Evolutionary conservation across 2,888 invertebrate genomes (phyloP), one percentile per base, ranked within the genome.

Genomic region (Melinaea marsaeus): DNA sequence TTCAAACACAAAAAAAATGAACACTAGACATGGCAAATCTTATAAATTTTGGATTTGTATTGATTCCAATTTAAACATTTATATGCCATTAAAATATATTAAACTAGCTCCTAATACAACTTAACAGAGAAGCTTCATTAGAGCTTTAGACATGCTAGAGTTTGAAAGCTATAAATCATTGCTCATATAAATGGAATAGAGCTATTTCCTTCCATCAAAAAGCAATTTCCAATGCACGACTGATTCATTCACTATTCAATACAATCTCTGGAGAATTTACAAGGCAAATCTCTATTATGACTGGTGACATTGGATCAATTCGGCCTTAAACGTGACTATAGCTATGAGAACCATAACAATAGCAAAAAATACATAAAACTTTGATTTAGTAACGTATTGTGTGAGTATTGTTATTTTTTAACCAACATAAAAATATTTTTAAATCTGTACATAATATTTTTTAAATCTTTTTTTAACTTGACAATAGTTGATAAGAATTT

Each of bases 191-290:
- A 51, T 51, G 32, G 32, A 32, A 32, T 51, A 22, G 32, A 51
- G 45, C 58, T 51, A 62, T 62, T 65, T 63, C 42, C 46, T 55
- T 51, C 48, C 35, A 64, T 62, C 57, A 62, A 62, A 60, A 55
- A 58, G 48, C 13, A 57, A 56, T 61, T 54, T 57, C 66, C 56
- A 61, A 61, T 35, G 57, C 58, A 63, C 42, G 62, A 65, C 61
- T 58, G 55, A 55, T 32, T 35, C 62, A 55, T 60, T 61, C 59
- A 48, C 59, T 45, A 63, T 63, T 66, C 57, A 62, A 58, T 60
- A 48, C 48, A 48, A 58, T 60, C 67, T 60, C 67, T 35, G 34
- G 67, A 48, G 64, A 55, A 58, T 60, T 62, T 58, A 60, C 58
- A 64, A 67, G 62, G 66, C 54, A 47, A 61, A 60, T 61, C 61